A percentile compares a stretch with the other conserved stretches of the same genome.
These are phyloP conservation scores for Athripsodes cinereus DNA, from an alignment of 2,888 invertebrate species.

Conservation along the genomic window DNA sequence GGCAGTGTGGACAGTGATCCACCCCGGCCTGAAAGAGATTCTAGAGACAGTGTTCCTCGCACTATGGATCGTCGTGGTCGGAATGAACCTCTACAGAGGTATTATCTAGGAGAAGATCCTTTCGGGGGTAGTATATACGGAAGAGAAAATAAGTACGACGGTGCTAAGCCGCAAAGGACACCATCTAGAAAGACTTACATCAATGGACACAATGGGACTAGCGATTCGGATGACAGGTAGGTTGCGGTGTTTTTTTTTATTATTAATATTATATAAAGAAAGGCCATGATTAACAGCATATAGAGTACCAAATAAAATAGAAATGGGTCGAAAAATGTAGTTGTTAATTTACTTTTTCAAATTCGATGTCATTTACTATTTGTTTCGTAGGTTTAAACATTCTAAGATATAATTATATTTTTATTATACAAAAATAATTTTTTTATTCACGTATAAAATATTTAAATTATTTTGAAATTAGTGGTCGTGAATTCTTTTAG, in stretches of 20 bases:
- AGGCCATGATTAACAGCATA: no score
- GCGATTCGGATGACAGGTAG: constrained; percentile 45
- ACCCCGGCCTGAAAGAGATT: constrained; percentile 24
- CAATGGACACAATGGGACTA: constrained; percentile 24
- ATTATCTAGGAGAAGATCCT: constrained; percentile 83
- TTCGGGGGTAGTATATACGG: constrained; percentile 79
- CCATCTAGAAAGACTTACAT: constrained; percentile 34
- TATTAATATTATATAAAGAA: no score
- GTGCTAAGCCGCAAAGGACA: constrained; percentile 51
- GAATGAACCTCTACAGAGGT: constrained; percentile 62
- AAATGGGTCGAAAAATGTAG: no score
- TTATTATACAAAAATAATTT: no score
- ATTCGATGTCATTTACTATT: no score
- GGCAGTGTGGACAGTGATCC: constrained; percentile 44
- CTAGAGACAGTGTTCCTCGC: constrained; percentile 30
- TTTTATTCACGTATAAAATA: no score
- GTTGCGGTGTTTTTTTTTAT: not conserved
- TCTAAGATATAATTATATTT: no score
- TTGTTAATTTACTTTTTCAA: no score
- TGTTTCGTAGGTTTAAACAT: no score
- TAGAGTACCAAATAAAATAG: no score
- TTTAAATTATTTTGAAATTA: no score
- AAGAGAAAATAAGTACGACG: constrained; percentile 77
- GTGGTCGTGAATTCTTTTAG: no score
- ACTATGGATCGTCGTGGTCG: constrained; percentile 29